A percentile compares a stretch with the other conserved stretches of the same genome.
phyloP scores from a whole-genome alignment of 2,888 invertebrate genomes.

The Nebria brevicollis region DNA sequence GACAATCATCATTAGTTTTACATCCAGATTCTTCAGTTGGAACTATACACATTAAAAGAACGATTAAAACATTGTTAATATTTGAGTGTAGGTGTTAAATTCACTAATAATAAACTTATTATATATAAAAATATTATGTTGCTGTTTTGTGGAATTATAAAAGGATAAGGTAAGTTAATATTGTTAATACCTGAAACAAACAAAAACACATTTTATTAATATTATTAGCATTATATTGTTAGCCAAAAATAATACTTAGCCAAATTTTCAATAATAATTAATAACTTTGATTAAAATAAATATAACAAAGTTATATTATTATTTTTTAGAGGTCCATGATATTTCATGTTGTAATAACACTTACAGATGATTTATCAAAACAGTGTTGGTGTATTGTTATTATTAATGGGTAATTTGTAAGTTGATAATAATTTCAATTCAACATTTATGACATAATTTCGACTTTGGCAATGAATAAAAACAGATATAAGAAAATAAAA shows the following conservation, averaged over 20 bases:
- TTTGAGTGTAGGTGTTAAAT: constrained; percentile 13
- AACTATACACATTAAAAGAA: constrained; percentile 53
- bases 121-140: constrained; percentile 25
- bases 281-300: too few species aligned
- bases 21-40: constrained; percentile 71
- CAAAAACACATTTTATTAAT: constrained; percentile 36
- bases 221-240: background rate
- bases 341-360: too few species aligned
- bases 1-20: constrained; percentile 76
- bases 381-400: background rate
- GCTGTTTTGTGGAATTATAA: constrained; percentile 44
- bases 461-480: constrained; percentile 31
- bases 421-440: background rate
- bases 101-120: constrained; percentile 48
- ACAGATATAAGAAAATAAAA: constrained; percentile 23
- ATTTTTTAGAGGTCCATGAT: too few species aligned
- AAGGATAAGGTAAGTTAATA: constrained; percentile 28
- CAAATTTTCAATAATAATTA: constrained; percentile 30
- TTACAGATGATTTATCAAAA: too few species aligned
- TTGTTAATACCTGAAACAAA: constrained; percentile 48
- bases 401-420: too few species aligned
- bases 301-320: too few species aligned
- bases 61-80: constrained; percentile 36
- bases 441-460: background rate
- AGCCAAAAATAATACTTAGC: constrained; percentile 21